Conservation (phyloP, 2,888 invertebrate genomes). For the Macrosiphum euphorbiae region DNA sequence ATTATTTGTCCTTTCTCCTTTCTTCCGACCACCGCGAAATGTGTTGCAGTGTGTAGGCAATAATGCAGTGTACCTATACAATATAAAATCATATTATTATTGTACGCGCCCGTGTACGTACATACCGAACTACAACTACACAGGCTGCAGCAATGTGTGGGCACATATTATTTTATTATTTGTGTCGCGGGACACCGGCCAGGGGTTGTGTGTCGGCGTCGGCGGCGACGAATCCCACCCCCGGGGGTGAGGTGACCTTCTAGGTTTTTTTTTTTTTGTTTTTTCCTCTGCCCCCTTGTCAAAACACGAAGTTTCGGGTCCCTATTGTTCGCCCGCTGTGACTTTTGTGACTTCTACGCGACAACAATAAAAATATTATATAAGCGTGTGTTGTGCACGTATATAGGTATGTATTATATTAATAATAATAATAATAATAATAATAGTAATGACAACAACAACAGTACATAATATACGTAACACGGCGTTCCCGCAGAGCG, state of each 20-base stretch:
- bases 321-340: constrained; percentile 16
- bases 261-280: not conserved
- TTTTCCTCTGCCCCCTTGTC: constrained; percentile 24
- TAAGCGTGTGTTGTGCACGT: not conserved
- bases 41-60: not conserved
- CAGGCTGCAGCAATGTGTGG: no score
- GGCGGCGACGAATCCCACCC: not conserved
- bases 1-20: not conserved
- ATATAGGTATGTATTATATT: not conserved
- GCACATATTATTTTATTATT: not conserved
- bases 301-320: constrained; percentile 36
- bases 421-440: constrained; percentile 9
- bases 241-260: not conserved
- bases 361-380: constrained; percentile 19
- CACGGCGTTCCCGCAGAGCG: constrained; percentile 47
- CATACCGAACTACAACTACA: not conserved
- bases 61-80: not conserved
- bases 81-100: constrained; percentile 17
- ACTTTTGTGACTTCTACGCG: constrained; percentile 30
- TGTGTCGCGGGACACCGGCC: not conserved
- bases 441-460: not conserved
- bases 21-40: not conserved
- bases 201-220: constrained; percentile 10
- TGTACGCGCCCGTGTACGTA: not conserved
- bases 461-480: constrained; percentile 22